Evolutionary conservation across 1,140 invertebrate species (phyloP).

Genomic region (Matsumurasca onukii): DNA sequence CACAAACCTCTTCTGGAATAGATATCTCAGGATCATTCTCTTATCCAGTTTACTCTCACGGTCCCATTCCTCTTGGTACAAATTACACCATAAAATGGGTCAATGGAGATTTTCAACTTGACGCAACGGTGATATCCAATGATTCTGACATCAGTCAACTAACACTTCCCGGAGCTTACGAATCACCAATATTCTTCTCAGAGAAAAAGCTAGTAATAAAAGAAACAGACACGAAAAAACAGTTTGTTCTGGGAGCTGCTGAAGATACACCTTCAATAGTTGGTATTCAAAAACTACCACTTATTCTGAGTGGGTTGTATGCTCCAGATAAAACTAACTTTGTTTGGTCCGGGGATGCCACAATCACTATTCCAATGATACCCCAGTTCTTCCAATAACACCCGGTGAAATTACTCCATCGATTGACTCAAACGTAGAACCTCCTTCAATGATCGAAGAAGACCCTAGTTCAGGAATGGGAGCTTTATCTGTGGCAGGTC

Average conservation of each 20-base stretch:
- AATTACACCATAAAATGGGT: conserved; percentile 18
- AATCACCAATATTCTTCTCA: conserved; percentile 25
- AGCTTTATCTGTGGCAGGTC: neutral
- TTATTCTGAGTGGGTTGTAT: conserved; percentile 12
- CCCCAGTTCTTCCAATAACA: too few species aligned
- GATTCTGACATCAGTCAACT: conserved; percentile 3
- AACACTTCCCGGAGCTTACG: conserved; percentile 4
- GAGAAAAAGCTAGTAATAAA: neutral
- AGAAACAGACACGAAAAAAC: neutral
- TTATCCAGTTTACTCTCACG: neutral
- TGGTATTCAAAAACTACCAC: conserved; percentile 20
- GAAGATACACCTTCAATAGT: neutral
- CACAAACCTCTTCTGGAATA: neutral
- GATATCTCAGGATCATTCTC: conserved; percentile 20
- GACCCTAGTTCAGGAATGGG: too few species aligned
- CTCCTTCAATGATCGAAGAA: too few species aligned
- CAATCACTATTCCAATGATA: neutral
- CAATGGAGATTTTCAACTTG: conserved; percentile 19
- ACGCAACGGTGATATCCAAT: conserved; percentile 2
- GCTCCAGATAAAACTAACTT: conserved; percentile 9
- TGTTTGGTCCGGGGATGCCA: neutral
- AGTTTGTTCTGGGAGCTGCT: neutral
- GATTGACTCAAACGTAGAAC: too few species aligned
- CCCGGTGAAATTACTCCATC: too few species aligned
- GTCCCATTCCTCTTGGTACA: conserved; percentile 13